These are phyloP conservation scores for Microtus ochrogaster DNA, from an alignment of 2,113 vertebrate species.

Conservation along the genomic window DNA sequence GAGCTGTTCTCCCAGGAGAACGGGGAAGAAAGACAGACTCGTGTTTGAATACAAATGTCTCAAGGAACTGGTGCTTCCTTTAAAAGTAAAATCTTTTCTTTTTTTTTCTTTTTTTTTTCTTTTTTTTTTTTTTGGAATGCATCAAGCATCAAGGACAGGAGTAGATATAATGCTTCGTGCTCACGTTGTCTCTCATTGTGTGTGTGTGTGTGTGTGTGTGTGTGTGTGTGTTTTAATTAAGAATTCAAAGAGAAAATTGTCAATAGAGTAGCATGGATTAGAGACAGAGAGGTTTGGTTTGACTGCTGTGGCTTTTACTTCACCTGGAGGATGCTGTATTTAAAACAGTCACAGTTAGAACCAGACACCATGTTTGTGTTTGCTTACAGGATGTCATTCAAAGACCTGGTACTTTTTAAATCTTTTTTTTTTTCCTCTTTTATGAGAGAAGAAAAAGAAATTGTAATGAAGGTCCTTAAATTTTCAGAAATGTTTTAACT, in stretches of 20 bases:
- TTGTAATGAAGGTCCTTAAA: constrained; percentile 67
- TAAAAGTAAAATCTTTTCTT: constrained; percentile 83
- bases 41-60: constrained; percentile 87
- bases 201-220: background rate
- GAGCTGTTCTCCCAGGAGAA: constrained; percentile 84
- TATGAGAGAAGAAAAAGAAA: background rate
- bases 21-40: constrained; percentile 73
- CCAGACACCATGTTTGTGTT: background rate
- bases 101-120: background rate
- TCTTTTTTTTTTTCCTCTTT: background rate
- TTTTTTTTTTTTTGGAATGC: background rate
- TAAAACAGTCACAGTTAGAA: constrained; percentile 76
- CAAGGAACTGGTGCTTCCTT: constrained; percentile 81
- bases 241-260: constrained; percentile 81
- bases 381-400: background rate
- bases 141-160: constrained; percentile 82
- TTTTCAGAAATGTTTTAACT: constrained; percentile 71
- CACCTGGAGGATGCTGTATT: constrained; percentile 66
- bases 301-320: constrained; percentile 75
- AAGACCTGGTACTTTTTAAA: background rate
- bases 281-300: constrained; percentile 70
- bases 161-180: constrained; percentile 78
- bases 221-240: constrained; percentile 76
- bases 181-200: constrained; percentile 73
- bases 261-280: constrained; percentile 77